These are phyloP conservation scores for Eurystomus gularis DNA, from an alignment of 2,113 vertebrate species.

Conservation along the genomic window DNA sequence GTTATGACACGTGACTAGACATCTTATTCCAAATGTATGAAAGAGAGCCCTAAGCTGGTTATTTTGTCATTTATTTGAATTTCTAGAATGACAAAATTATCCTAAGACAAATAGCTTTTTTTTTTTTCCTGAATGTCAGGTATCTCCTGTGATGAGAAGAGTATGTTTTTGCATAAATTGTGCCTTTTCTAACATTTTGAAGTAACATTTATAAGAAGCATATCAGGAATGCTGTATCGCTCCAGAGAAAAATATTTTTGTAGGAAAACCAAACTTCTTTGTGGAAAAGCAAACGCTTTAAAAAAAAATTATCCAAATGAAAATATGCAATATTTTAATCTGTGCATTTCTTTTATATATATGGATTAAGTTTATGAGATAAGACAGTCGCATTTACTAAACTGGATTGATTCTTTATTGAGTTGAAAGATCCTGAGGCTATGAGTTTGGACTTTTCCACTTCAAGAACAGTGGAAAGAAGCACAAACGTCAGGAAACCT, in stretches of 20 bases:
- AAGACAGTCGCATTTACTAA: background rate
- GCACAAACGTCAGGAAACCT: background rate
- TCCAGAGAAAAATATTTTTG: background rate
- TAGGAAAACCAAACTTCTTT: rapidly evolving
- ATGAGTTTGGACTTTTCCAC: background rate
- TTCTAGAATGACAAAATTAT: background rate
- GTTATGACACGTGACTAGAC: background rate
- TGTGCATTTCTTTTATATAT: background rate
- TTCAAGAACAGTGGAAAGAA: background rate
- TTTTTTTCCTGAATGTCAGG: background rate
- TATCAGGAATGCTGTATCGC: background rate
- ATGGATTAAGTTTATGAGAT: background rate
- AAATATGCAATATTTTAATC: background rate
- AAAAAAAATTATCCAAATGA: background rate
- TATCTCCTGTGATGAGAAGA: background rate
- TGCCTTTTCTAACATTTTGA: background rate
- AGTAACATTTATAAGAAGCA: background rate
- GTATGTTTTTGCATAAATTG: background rate
- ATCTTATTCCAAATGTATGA: background rate
- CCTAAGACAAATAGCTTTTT: background rate
- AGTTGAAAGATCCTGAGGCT: background rate
- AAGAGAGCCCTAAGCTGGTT: background rate
- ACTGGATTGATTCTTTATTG: background rate
- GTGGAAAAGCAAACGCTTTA: background rate
- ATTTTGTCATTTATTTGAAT: background rate